phyloP scores from a whole-genome alignment of 2,888 invertebrate species.

The Callyntrura guangdongensis region DNA sequence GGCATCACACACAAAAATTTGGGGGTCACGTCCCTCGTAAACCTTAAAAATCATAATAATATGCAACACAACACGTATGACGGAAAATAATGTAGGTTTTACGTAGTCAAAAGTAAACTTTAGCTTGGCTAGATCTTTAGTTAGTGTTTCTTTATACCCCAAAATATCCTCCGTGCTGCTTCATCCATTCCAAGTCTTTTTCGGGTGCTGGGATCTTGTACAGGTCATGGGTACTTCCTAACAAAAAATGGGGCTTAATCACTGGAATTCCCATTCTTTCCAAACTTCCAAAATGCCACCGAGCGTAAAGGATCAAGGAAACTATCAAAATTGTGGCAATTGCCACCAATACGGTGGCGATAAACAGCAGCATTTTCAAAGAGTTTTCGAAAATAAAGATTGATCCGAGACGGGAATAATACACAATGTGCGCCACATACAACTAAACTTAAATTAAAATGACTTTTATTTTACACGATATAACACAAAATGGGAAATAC shows the following conservation, averaged over 20 bases:
- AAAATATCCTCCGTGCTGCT: constrained; percentile 78
- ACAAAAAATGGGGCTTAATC: constrained; percentile 15
- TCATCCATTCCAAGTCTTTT: constrained; percentile 79
- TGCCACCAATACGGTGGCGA: too few species aligned
- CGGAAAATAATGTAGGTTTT: too few species aligned
- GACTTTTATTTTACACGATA: too few species aligned
- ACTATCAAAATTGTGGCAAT: background rate
- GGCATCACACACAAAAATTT: constrained; percentile 75
- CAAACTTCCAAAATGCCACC: constrained; percentile 60
- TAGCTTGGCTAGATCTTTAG: too few species aligned
- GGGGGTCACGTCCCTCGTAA: constrained; percentile 79
- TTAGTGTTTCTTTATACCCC: constrained; percentile 79
- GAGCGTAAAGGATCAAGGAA: constrained; percentile 33
- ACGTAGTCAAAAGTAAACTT: too few species aligned
- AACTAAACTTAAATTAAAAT: too few species aligned
- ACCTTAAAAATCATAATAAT: constrained; percentile 58
- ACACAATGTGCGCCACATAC: too few species aligned
- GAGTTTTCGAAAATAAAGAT: too few species aligned
- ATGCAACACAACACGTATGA: too few species aligned
- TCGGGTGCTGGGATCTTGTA: constrained; percentile 3
- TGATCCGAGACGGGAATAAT: too few species aligned
- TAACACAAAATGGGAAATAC: too few species aligned
- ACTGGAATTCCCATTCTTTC: constrained; percentile 61
- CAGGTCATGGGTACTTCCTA: constrained; percentile 48
- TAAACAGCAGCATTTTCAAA: too few species aligned